Evolutionary conservation across 2,888 invertebrate genomes (phyloP).

Genomic region (Anthophora plumipes): DNA sequence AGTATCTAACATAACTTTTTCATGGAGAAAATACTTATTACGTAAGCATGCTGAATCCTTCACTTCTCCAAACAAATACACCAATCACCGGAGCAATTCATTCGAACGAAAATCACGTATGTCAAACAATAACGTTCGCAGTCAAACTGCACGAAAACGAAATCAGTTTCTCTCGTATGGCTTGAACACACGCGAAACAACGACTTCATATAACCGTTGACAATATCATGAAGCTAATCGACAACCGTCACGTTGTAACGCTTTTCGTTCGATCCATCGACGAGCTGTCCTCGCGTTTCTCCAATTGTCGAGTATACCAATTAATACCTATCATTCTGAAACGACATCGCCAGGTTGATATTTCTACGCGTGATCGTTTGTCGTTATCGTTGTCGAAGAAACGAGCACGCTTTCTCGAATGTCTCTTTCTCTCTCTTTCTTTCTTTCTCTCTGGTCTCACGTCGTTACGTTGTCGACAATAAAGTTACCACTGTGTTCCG

Average conservation of each 20-base stretch:
- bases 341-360: conserved; percentile 37
- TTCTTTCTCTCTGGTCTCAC: neutral
- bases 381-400: conserved; percentile 20
- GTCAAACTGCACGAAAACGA: conserved; percentile 7
- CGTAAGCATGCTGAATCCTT: neutral
- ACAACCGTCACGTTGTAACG: conserved; percentile 9
- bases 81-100: neutral
- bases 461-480: conserved; percentile 31
- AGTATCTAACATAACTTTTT: no score
- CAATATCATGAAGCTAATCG: conserved; percentile 26
- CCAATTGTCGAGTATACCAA: conserved; percentile 32
- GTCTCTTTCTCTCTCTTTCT: no score
- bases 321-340: conserved; percentile 46
- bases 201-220: neutral
- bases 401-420: conserved; percentile 23
- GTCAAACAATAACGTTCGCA: conserved; percentile 10
- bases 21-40: neutral
- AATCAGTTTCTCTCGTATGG: neutral
- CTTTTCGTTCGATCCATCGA: conserved; percentile 10
- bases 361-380: conserved; percentile 20
- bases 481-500: conserved; percentile 17
- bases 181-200: neutral
- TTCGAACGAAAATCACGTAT: neutral
- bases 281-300: conserved; percentile 13
- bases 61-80: neutral